Percentiles rank a stretch among this genome's conserved stretches.
These are phyloP conservation scores for Erythrocercus mccallii DNA, from an alignment of 2,113 vertebrate genomes.

Conservation along the genomic window DNA sequence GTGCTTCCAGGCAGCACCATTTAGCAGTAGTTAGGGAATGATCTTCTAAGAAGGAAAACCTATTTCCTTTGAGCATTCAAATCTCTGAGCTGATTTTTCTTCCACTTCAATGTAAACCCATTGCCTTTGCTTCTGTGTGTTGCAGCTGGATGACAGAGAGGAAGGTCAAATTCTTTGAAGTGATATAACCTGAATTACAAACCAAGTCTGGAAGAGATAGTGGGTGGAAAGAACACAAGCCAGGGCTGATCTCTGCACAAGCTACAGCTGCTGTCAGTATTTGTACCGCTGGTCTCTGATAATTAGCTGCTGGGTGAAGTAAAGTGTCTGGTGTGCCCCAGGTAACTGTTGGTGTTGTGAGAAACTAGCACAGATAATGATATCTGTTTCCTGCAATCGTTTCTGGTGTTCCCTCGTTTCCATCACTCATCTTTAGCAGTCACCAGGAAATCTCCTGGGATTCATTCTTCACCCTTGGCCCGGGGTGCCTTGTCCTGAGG, in stretches of 20 bases:
- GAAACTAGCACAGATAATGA: constrained; percentile 34
- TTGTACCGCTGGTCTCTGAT: constrained; percentile 24
- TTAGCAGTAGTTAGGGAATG: not conserved
- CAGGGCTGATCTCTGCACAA: constrained; percentile 1
- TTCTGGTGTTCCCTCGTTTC: constrained; percentile 19
- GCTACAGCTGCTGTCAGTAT: constrained; percentile 2
- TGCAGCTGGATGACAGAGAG: not conserved
- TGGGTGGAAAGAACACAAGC: constrained; percentile 33
- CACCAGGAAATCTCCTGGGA: constrained; percentile 12
- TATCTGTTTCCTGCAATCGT: constrained; percentile 59
- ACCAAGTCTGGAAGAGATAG: constrained; percentile 7
- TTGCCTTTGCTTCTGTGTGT: not conserved
- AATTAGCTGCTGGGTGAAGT: constrained; percentile 61
- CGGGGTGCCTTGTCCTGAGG: accelerated
- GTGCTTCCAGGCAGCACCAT: not conserved
- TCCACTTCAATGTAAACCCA: not conserved
- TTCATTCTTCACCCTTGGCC: not conserved
- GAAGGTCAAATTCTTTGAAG: constrained; percentile 53
- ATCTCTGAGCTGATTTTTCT: not conserved
- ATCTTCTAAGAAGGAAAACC: not conserved
- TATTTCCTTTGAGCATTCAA: constrained; percentile 11
- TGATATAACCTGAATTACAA: constrained; percentile 35
- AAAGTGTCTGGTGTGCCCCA: constrained; percentile 27
- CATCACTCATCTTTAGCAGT: constrained; percentile 49
- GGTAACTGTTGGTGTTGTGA: constrained; percentile 47